Conservation (phyloP, 1,140 invertebrate species). For the Bathynomus jamesi region DNA sequence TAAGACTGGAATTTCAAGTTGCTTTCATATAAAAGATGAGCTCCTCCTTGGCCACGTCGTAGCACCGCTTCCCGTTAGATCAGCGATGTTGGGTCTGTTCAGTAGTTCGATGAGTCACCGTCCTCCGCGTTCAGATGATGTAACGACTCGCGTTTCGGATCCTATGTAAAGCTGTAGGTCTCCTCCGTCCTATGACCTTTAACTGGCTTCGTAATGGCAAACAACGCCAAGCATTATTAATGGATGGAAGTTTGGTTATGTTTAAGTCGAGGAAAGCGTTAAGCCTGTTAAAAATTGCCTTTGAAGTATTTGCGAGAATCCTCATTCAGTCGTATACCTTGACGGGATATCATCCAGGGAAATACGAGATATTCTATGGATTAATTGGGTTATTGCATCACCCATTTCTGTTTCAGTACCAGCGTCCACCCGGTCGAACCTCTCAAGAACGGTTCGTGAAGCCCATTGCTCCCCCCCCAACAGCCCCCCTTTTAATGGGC, state of each 20-base stretch:
- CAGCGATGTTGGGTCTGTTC: too few relatives aligned
- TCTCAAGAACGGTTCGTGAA: conserved; percentile 69
- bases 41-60: too few relatives aligned
- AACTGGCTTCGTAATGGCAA: too few relatives aligned
- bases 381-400: conserved; percentile 40
- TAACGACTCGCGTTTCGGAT: too few relatives aligned
- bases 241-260: conserved; percentile 2
- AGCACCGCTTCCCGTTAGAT: too few relatives aligned
- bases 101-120: too few relatives aligned
- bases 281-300: not conserved
- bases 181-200: too few relatives aligned
- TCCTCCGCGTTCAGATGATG: too few relatives aligned
- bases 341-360: not conserved
- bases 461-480: conserved; percentile 55
- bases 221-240: too few relatives aligned
- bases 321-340: not conserved
- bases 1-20: too few relatives aligned
- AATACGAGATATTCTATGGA: not conserved
- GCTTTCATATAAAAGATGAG: too few relatives aligned
- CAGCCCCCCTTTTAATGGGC: conserved; percentile 40
- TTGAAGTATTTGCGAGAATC: not conserved
- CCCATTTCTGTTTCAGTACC: conserved; percentile 47
- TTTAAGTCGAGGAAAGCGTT: not conserved
- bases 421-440: conserved; percentile 41
- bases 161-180: too few relatives aligned